Conservation (phyloP, 2,888 invertebrate species). For the Endotricha flammealis region DNA sequence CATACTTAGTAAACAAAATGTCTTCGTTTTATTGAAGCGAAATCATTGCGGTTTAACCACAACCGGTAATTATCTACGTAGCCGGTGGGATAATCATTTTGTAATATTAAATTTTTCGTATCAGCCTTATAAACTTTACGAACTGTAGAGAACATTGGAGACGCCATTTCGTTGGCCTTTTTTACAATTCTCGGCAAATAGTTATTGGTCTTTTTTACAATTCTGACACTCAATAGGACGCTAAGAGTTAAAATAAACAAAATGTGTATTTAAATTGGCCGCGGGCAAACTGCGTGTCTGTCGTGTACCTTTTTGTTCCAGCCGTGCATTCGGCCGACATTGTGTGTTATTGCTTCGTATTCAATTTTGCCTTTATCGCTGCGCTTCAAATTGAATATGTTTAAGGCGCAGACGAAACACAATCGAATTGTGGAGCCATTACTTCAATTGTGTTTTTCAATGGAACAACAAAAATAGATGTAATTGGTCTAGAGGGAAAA, state of each 20-base stretch:
- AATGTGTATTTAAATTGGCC: slow-evolving; percentile 5
- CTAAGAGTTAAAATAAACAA: slow-evolving; percentile 9
- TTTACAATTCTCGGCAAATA: slow-evolving; percentile 1
- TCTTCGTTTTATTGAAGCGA: slow-evolving; percentile 17
- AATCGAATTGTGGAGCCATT: slow-evolving; percentile 56
- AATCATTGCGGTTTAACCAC: slow-evolving; percentile 21
- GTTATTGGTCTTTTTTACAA: slow-evolving; percentile 3
- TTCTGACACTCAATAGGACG: neutral
- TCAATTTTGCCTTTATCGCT: slow-evolving; percentile 39
- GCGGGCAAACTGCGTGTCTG: slow-evolving; percentile 1
- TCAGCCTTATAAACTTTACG: slow-evolving; percentile 12
- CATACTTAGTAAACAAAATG: neutral
- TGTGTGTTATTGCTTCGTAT: slow-evolving; percentile 29
- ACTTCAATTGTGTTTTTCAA: slow-evolving; percentile 57
- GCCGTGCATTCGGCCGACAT: slow-evolving; percentile 13
- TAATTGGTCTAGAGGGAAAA: slow-evolving; percentile 60
- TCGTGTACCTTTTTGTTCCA: slow-evolving; percentile 12
- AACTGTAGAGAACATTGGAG: neutral
- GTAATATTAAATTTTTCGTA: too few relatives aligned
- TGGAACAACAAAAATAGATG: slow-evolving; percentile 57
- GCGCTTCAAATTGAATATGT: slow-evolving; percentile 41
- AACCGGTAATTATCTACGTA: slow-evolving; percentile 17
- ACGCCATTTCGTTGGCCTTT: slow-evolving; percentile 3
- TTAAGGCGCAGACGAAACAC: slow-evolving; percentile 38
- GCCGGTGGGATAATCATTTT: too few relatives aligned